Percentiles rank a stretch among this genome's conserved stretches.
phyloP scores from a whole-genome alignment of 2,888 invertebrate genomes.

The Alviniconcha strummeri region DNA sequence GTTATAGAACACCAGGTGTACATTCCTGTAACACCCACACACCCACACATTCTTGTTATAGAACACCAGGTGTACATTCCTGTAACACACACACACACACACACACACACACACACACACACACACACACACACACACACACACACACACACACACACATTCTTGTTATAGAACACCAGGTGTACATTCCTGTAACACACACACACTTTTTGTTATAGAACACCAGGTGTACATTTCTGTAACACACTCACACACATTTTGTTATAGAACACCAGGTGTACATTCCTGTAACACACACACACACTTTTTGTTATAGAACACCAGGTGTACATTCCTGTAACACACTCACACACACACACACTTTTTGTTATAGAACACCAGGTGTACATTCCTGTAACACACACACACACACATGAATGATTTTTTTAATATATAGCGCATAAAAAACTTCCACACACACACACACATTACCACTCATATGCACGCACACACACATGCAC shows the following conservation, averaged over 20 bases:
- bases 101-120: slow-evolving; percentile 49
- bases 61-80: neutral
- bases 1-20: neutral
- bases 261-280: neutral
- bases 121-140: too few relatives aligned
- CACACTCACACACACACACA: slow-evolving; percentile 47
- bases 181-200: too few relatives aligned
- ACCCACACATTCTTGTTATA: neutral
- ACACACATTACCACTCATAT: neutral
- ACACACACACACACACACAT: slow-evolving; percentile 31
- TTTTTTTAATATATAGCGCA: too few relatives aligned
- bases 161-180: too few relatives aligned
- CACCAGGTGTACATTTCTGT: slow-evolving; percentile 78
- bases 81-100: too few relatives aligned
- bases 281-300: neutral
- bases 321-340: too few relatives aligned
- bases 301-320: too few relatives aligned
- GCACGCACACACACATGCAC: neutral
- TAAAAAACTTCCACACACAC: too few relatives aligned
- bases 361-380: neutral
- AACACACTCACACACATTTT: neutral
- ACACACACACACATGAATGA: too few relatives aligned
- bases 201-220: slow-evolving; percentile 85
- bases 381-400: neutral
- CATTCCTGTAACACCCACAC: neutral